These are phyloP conservation scores for Dysidea cf. avara DNA, from an alignment of 37 sponge, comb jelly and placozoan genomes.

Conservation along the genomic window DNA sequence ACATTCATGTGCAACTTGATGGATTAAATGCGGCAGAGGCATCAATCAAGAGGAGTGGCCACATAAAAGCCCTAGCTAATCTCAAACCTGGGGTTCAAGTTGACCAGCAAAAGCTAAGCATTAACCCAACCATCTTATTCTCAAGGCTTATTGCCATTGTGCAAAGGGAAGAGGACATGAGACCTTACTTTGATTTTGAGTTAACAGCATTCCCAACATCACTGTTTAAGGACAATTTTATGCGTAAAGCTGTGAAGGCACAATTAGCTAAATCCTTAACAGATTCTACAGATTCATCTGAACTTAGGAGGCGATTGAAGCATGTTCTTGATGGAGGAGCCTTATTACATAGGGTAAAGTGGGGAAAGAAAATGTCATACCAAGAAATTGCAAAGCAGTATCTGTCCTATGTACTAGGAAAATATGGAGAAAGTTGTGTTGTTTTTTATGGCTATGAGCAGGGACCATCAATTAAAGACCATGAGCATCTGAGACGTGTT, in stretches of 20 bases:
- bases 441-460: constrained; percentile 43
- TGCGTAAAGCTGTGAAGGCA: constrained; percentile 24
- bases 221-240: constrained; percentile 5
- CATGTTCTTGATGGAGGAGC: constrained; percentile 25
- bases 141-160: too few relatives aligned
- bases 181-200: constrained; percentile 23
- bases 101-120: constrained; percentile 9
- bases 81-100: too few relatives aligned
- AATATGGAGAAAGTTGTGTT: constrained; percentile 1
- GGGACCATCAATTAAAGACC: constrained; percentile 29
- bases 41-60: too few relatives aligned
- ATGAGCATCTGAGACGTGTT: too few relatives aligned
- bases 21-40: constrained; percentile 11
- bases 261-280: constrained; percentile 14
- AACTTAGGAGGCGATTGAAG: constrained; percentile 2
- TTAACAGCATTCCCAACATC: constrained; percentile 13
- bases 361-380: constrained; percentile 14
- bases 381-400: constrained; percentile 21
- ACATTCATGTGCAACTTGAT: constrained; percentile 6
- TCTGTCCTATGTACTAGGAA: constrained; percentile 14
- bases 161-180: constrained; percentile 39
- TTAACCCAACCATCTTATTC: constrained; percentile 16
- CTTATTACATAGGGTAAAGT: neutral
- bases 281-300: neutral
- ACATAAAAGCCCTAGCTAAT: too few relatives aligned